Percentiles rank a stretch among this genome's conserved stretches.
Conservation (phyloP, 2,888 invertebrate genomes). For the Oasisia sp. region DNA sequence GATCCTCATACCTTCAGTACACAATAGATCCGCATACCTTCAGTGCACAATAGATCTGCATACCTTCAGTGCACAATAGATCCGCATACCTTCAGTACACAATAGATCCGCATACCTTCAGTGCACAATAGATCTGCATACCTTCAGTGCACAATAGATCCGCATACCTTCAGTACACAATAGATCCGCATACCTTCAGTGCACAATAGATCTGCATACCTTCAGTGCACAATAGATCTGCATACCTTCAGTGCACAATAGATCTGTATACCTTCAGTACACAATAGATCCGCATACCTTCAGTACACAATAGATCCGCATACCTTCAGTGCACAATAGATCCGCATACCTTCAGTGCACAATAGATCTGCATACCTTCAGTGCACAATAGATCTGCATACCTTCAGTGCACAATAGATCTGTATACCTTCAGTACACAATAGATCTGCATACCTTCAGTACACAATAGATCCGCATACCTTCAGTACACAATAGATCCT, state of each 20-base stretch:
- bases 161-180: slow-evolving; percentile 81
- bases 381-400: neutral
- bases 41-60: slow-evolving; percentile 18
- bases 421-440: slow-evolving; percentile 81
- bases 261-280: slow-evolving; percentile 89
- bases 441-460: neutral
- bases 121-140: no score
- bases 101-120: neutral
- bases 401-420: slow-evolving; percentile 71
- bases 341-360: neutral
- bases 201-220: slow-evolving; percentile 88
- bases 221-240: slow-evolving; percentile 62
- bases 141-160: no score
- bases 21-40: slow-evolving; percentile 90
- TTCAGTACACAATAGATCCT: slow-evolving; percentile 62
- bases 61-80: slow-evolving; percentile 54
- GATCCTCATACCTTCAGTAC: neutral
- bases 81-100: slow-evolving; percentile 87
- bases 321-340: slow-evolving; percentile 75
- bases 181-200: neutral
- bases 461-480: slow-evolving; percentile 90
- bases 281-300: neutral
- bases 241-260: neutral
- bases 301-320: slow-evolving; percentile 79
- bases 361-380: slow-evolving; percentile 90